These are phyloP conservation scores for Neodontobutis hainanensis DNA, from an alignment of 2,113 vertebrate species.

Conservation along the genomic window DNA sequence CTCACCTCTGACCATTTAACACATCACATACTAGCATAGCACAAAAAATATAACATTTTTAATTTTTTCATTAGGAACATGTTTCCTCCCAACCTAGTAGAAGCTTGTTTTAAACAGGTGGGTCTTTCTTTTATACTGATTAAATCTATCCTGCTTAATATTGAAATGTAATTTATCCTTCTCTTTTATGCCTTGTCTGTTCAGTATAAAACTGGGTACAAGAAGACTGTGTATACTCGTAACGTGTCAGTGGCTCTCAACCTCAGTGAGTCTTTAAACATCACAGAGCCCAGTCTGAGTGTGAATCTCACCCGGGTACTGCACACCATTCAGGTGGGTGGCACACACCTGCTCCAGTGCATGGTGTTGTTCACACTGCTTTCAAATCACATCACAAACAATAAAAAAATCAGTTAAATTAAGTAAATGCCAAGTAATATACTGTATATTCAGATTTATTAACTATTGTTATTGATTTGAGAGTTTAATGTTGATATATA, in stretches of 20 bases:
- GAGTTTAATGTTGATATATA: too few species aligned
- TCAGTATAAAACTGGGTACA: constrained; percentile 92
- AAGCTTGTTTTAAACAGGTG: constrained; percentile 99
- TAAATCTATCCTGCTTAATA: background rate
- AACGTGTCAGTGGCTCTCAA: constrained; percentile 72
- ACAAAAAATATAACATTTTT: background rate
- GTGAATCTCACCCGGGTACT: constrained; percentile 83
- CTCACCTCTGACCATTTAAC: too few species aligned
- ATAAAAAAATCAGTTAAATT: too few species aligned
- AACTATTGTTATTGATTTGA: too few species aligned
- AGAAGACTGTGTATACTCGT: constrained; percentile 85
- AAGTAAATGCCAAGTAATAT: too few species aligned
- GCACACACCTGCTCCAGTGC: too few species aligned
- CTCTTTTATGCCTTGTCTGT: constrained; percentile 5
- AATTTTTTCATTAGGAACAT: constrained; percentile 86
- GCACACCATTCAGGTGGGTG: constrained; percentile 78
- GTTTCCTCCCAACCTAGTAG: constrained; percentile 96
- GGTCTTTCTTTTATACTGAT: constrained; percentile 27
- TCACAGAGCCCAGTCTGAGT: constrained; percentile 65
- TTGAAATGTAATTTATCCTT: background rate
- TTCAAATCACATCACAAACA: too few species aligned
- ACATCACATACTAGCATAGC: too few species aligned
- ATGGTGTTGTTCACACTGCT: too few species aligned
- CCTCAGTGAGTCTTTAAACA: constrained; percentile 59
- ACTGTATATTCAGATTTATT: too few species aligned